These are phyloP conservation scores for Gymnoscelis rufifasciata DNA, from an alignment of 2,888 invertebrate genomes.

Conservation along the genomic window DNA sequence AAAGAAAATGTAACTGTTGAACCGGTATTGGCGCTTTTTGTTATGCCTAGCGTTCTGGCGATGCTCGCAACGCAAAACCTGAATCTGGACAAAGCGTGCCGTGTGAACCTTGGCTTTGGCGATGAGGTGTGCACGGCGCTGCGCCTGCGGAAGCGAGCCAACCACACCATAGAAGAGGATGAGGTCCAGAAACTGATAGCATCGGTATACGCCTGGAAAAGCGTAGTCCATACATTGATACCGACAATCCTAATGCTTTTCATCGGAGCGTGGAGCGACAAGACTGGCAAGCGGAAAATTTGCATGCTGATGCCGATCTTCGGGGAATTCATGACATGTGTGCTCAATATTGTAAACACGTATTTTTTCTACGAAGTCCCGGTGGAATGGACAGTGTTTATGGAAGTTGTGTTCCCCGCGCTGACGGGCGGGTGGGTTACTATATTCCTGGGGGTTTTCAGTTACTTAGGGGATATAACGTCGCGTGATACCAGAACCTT, in stretches of 20 bases:
- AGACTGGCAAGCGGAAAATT: constrained; percentile 77
- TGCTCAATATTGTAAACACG: constrained; percentile 74
- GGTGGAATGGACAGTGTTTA: constrained; percentile 73
- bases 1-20: constrained; percentile 82
- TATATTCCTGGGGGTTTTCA: constrained; percentile 78
- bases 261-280: constrained; percentile 82
- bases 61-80: constrained; percentile 89
- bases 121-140: constrained; percentile 85
- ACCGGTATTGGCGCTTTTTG: constrained; percentile 81
- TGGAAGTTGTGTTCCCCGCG: constrained; percentile 75
- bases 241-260: constrained; percentile 78
- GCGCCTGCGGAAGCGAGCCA: constrained; percentile 82
- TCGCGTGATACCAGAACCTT: constrained; percentile 77
- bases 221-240: constrained; percentile 72
- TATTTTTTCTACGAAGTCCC: constrained; percentile 76
- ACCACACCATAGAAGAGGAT: constrained; percentile 82
- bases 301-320: constrained; percentile 79
- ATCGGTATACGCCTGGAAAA: constrained; percentile 77
- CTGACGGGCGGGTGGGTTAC: constrained; percentile 79
- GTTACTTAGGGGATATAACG: constrained; percentile 81
- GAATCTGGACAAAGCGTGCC: constrained; percentile 90
- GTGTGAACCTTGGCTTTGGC: constrained; percentile 86
- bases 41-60: constrained; percentile 82
- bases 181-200: constrained; percentile 80
- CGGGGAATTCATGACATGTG: constrained; percentile 74